phyloP scores from a whole-genome alignment of 2,888 invertebrate species.

The Selenia dentaria region DNA sequence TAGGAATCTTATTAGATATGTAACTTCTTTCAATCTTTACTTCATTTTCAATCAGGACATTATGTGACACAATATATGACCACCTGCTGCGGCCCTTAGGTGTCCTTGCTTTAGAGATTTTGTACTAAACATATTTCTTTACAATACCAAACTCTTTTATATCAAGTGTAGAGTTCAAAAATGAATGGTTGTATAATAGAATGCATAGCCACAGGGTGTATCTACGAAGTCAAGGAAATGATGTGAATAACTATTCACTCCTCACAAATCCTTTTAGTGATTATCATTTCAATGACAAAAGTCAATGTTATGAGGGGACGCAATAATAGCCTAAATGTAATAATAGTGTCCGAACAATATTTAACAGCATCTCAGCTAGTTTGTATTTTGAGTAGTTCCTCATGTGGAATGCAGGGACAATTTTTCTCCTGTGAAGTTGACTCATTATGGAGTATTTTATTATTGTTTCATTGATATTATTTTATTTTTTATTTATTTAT shows the following conservation, averaged over 20 bases:
- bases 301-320: slow-evolving; percentile 65
- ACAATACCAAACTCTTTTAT: slow-evolving; percentile 43
- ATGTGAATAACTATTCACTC: slow-evolving; percentile 76
- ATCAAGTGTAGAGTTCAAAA: slow-evolving; percentile 23
- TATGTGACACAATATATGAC: slow-evolving; percentile 57
- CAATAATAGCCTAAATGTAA: slow-evolving; percentile 48
- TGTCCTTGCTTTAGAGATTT: slow-evolving; percentile 61
- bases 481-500: no score
- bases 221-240: slow-evolving; percentile 76
- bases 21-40: slow-evolving; percentile 25
- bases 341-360: slow-evolving; percentile 27
- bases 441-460: no score
- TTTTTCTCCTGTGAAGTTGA: no score
- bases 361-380: slow-evolving; percentile 27
- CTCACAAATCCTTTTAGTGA: slow-evolving; percentile 77
- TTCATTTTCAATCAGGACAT: slow-evolving; percentile 57
- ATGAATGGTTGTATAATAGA: slow-evolving; percentile 33
- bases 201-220: slow-evolving; percentile 79
- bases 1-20: slow-evolving; percentile 31
- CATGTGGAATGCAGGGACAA: background rate
- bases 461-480: no score
- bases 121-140: slow-evolving; percentile 23
- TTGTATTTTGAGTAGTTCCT: background rate
- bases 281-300: slow-evolving; percentile 83
- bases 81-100: slow-evolving; percentile 78